Conservation (phyloP, 2,888 invertebrate genomes). For the Dyspetes luteomarginatus region DNA sequence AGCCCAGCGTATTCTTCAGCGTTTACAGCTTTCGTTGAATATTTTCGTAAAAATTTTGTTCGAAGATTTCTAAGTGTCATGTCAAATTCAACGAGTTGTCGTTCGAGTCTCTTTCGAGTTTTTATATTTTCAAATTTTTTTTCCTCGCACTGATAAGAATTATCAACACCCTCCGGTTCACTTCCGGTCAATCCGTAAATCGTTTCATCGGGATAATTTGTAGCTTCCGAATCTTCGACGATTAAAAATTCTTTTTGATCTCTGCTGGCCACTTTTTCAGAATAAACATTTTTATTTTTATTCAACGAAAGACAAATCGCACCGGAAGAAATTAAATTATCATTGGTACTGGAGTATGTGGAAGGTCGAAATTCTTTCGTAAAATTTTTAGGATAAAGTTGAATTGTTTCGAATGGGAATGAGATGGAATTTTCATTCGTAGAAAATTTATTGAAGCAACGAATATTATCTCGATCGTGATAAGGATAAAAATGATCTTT, state of each 20-base stretch:
- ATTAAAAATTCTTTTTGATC: slow-evolving; percentile 17
- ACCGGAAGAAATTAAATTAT: slow-evolving; percentile 21
- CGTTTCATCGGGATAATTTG: slow-evolving; percentile 52
- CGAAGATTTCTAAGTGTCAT: slow-evolving; percentile 52
- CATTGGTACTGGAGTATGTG: slow-evolving; percentile 10
- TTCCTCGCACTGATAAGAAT: background rate
- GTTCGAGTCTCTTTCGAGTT: slow-evolving; percentile 40
- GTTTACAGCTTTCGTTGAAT: slow-evolving; percentile 1
- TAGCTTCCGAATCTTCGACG: slow-evolving; percentile 52
- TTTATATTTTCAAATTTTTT: background rate
- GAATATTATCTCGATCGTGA: background rate
- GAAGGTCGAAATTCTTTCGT: background rate
- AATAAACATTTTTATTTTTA: background rate
- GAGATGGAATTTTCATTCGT: background rate
- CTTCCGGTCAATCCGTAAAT: slow-evolving; percentile 22
- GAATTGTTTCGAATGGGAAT: slow-evolving; percentile 39
- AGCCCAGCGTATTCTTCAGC: slow-evolving; percentile 43
- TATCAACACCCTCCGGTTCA: slow-evolving; percentile 9
- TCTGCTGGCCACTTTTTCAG: background rate
- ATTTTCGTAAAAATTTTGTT: slow-evolving; percentile 22
- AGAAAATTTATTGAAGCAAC: background rate
- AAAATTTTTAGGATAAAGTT: slow-evolving; percentile 33
- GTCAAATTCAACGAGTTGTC: slow-evolving; percentile 59
- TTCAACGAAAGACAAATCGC: background rate
- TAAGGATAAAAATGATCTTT: slow-evolving; percentile 1